Percentiles rank a stretch among this genome's conserved stretches.
phyloP scores from a whole-genome alignment of 2,888 invertebrate species.

The Agrotis exclamationis region DNA sequence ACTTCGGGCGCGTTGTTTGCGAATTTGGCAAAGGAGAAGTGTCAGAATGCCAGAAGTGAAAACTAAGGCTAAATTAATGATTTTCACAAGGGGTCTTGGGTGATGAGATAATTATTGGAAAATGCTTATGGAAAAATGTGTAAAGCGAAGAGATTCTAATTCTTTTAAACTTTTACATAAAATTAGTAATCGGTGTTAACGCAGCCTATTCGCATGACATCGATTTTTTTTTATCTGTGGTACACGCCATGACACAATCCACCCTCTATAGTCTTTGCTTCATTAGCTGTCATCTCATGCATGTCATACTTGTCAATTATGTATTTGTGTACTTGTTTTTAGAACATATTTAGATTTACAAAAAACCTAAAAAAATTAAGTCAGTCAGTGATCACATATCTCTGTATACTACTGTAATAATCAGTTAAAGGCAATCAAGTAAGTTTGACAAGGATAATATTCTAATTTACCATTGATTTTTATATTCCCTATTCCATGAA shows the following conservation, averaged over 20 bases:
- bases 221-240: slow-evolving; percentile 21
- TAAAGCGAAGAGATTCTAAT: background rate
- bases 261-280: background rate
- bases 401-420: background rate
- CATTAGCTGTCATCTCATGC: background rate
- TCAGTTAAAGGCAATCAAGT: background rate
- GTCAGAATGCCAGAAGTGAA: slow-evolving; percentile 28
- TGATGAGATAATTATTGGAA: background rate
- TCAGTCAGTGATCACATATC: background rate
- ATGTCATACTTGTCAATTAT: slow-evolving; percentile 7
- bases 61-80: background rate
- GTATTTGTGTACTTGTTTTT: slow-evolving; percentile 9
- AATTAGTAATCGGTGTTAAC: no score
- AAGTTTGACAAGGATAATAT: slow-evolving; percentile 1
- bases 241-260: background rate
- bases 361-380: background rate
- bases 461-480: slow-evolving; percentile 8
- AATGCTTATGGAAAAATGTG: background rate
- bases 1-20: slow-evolving; percentile 47
- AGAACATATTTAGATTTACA: background rate
- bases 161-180: background rate
- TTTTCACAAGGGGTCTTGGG: background rate
- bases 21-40: slow-evolving; percentile 36
- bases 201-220: background rate
- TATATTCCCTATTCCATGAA: slow-evolving; percentile 27